Conservation (phyloP, 2,888 invertebrate species). For the Xanthorhoe designata region DNA sequence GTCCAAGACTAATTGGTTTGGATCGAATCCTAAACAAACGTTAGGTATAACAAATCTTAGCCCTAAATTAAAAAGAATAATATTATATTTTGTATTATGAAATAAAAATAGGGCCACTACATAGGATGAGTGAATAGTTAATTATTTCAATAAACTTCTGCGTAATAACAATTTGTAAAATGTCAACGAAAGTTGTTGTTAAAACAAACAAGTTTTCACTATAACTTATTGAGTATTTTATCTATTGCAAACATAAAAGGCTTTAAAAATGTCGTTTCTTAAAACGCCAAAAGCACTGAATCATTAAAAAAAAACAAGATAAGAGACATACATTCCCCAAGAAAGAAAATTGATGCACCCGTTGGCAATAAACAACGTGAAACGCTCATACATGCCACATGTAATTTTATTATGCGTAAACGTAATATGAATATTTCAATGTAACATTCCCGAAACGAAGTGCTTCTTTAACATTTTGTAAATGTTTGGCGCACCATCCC, state of each 20-base stretch:
- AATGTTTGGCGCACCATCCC: slow-evolving; percentile 37
- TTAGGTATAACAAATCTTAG: no score
- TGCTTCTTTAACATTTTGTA: slow-evolving; percentile 37
- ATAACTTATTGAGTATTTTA: no score
- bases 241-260: background rate
- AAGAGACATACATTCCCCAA: slow-evolving; percentile 7
- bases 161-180: no score
- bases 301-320: slow-evolving; percentile 1
- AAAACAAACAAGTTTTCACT: no score
- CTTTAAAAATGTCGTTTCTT: background rate
- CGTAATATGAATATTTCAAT: slow-evolving; percentile 41
- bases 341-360: slow-evolving; percentile 28
- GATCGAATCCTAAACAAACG: no score
- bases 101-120: no score
- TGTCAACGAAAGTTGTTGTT: no score
- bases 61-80: no score
- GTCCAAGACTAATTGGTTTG: no score
- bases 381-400: slow-evolving; percentile 21
- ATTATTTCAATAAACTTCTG: no score
- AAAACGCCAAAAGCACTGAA: slow-evolving; percentile 1
- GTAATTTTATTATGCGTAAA: slow-evolving; percentile 40
- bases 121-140: no score
- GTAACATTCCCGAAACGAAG: slow-evolving; percentile 30
- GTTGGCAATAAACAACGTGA: slow-evolving; percentile 26
- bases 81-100: no score